Evolutionary conservation across 2,888 invertebrate species (phyloP).

Genomic region (Zeuzera pyrina): DNA sequence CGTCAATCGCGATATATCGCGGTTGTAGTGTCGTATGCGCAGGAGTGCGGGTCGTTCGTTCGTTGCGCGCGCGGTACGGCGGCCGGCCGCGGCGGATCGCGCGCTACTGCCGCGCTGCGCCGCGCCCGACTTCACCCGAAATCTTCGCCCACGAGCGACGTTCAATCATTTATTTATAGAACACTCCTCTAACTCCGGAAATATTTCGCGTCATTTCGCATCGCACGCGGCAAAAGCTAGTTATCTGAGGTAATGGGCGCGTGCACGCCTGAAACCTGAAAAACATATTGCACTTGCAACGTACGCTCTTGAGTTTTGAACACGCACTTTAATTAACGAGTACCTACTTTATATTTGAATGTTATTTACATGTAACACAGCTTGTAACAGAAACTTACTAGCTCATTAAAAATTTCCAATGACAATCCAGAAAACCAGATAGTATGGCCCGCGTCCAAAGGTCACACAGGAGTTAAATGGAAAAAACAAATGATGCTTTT

Average conservation of each 20-base stretch:
- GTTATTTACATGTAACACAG: too few relatives aligned
- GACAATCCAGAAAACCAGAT: too few relatives aligned
- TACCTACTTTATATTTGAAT: too few relatives aligned
- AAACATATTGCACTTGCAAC: too few relatives aligned
- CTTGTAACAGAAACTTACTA: too few relatives aligned
- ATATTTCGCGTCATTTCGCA: slow-evolving; percentile 73
- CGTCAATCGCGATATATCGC: slow-evolving; percentile 42
- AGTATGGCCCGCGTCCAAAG: too few relatives aligned
- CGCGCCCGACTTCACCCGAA: slow-evolving; percentile 42
- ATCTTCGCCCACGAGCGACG: slow-evolving; percentile 67
- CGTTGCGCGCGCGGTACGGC: slow-evolving; percentile 70
- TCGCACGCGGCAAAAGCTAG: slow-evolving; percentile 47
- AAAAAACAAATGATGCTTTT: too few relatives aligned
- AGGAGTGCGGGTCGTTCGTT: slow-evolving; percentile 73
- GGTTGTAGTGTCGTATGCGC: slow-evolving; percentile 45
- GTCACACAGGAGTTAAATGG: too few relatives aligned
- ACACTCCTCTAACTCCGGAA: slow-evolving; percentile 71
- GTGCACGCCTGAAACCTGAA: too few relatives aligned
- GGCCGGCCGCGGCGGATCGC: slow-evolving; percentile 69
- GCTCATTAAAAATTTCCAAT: too few relatives aligned
- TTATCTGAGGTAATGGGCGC: slow-evolving; percentile 49
- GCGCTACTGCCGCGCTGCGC: slow-evolving; percentile 64
- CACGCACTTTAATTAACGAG: too few relatives aligned
- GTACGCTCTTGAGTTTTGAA: too few relatives aligned
- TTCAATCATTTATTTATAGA: slow-evolving; percentile 70